Conservation (phyloP, 2,113 vertebrate species). For the Mirza zaza region DNA sequence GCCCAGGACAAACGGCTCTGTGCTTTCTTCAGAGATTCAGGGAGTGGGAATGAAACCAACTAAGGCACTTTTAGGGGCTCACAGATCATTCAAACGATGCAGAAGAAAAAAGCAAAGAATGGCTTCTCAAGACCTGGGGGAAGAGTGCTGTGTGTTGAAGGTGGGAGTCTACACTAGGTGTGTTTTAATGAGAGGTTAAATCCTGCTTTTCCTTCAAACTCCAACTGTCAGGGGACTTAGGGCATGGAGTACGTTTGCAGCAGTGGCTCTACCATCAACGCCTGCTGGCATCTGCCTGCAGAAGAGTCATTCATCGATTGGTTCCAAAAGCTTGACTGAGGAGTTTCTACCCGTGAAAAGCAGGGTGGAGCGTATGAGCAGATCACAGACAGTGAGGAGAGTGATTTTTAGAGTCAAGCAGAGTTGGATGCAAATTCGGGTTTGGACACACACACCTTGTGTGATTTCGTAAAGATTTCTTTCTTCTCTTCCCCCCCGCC, state of each 20-base stretch:
- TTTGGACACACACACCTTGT: not conserved
- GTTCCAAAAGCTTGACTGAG: not conserved
- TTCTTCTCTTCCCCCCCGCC: not conserved
- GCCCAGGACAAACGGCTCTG: not conserved
- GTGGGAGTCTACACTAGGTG: too few relatives aligned
- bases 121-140: accelerated
- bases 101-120: not conserved
- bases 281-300: not conserved
- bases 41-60: not conserved
- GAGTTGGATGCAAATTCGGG: not conserved
- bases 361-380: too few relatives aligned
- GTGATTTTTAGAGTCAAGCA: not conserved
- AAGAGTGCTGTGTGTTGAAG: not conserved
- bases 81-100: not conserved
- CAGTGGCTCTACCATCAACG: not conserved
- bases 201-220: not conserved
- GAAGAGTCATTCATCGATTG: not conserved
- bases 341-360: not conserved
- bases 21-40: not conserved
- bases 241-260: not conserved
- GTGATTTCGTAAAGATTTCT: not conserved
- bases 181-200: not conserved
- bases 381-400: not conserved
- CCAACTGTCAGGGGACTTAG: not conserved
- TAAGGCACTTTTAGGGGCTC: not conserved